Base-by-base conservation (phyloP, 2,113 vertebrate species). In the Gobius niger region DNA sequence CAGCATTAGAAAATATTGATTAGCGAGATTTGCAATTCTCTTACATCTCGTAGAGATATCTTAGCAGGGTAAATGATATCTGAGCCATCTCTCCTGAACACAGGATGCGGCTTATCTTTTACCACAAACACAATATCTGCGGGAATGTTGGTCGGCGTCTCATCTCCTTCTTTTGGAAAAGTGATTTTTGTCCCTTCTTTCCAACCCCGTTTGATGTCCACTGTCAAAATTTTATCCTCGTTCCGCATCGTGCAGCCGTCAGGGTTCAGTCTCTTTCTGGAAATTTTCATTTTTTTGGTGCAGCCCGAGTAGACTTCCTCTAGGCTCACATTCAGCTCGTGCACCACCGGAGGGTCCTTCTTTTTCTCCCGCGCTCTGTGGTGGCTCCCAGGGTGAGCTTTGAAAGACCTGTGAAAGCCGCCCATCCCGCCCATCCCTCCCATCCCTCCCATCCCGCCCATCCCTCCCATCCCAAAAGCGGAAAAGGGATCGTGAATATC, bases 281-380 rank as follows among this genome's bases (percentile, higher is more conserved):
- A 97, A 83, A 99, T 98, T 75, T 96, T 98, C 97, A 98, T 98
- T 76, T 98, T 98, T 68, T 98, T 99, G 67, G 93, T 96, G 81
- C 96, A 98, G 19, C 97, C 97, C 0, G 78, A 91, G 75, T 94
- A 96, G 15, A 98, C 92, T 78, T 98, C 97, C 82, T 99, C 96
- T 1, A 98, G 91, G 6, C 95, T 96, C 66, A 98, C 95, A 13
- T 94, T 92, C 18, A 98, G 92, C 65, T 98, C 96, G 0, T 97
- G 94, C 9, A 94, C 91, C 1, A 98, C 95, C 0, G 97, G 94
- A 0, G 97, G 94, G 71, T 98, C 97, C 78, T 98, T 96, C 78
- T 95, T 95, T 12, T 75, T 93, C 11, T 93, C 88, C 0, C 77
- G 49, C 0, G 76, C n/a, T 11, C 93, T 88, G 7, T 72, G 91